phyloP scores from a whole-genome alignment of 2,888 invertebrate genomes.

The Aspidiotus destructor region DNA sequence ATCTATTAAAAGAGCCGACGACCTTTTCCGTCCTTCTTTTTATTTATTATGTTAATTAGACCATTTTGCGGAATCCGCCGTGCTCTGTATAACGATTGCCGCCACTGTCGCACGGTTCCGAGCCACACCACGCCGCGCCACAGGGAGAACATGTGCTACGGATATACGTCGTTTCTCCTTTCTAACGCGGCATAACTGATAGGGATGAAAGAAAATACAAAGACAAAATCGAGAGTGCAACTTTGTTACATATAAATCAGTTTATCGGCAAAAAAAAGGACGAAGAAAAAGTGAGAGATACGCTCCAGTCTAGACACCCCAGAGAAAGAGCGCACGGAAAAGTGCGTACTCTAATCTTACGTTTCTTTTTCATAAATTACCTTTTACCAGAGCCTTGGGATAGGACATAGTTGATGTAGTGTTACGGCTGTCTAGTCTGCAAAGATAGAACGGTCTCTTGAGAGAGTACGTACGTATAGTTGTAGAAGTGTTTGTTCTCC shows the following conservation, averaged over 20 bases:
- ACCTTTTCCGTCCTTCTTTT: conserved; percentile 24
- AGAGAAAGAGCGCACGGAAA: neutral
- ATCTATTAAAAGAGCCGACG: conserved; percentile 30
- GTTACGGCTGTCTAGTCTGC: conserved; percentile 33
- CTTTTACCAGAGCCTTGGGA: conserved; percentile 30
- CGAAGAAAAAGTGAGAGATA: no score
- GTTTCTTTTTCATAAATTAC: conserved; percentile 25
- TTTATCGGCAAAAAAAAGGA: neutral
- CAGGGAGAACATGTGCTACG: neutral
- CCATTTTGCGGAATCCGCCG: conserved; percentile 6
- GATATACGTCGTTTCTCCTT: neutral
- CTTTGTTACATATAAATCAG: neutral
- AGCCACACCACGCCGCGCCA: no score
- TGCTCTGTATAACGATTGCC: neutral
- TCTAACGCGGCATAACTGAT: neutral
- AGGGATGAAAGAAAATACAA: neutral
- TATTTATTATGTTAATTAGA: conserved; percentile 32
- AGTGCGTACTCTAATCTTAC: neutral
- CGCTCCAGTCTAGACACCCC: neutral
- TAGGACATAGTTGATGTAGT: conserved; percentile 18
- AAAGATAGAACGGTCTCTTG: conserved; percentile 35
- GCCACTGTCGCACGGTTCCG: neutral
- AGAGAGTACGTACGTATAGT: neutral
- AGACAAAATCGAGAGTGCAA: neutral
- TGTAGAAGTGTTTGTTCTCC: no score